phyloP scores from a whole-genome alignment of 2,797 vertebrate species.

The Silurus aristotelis region DNA sequence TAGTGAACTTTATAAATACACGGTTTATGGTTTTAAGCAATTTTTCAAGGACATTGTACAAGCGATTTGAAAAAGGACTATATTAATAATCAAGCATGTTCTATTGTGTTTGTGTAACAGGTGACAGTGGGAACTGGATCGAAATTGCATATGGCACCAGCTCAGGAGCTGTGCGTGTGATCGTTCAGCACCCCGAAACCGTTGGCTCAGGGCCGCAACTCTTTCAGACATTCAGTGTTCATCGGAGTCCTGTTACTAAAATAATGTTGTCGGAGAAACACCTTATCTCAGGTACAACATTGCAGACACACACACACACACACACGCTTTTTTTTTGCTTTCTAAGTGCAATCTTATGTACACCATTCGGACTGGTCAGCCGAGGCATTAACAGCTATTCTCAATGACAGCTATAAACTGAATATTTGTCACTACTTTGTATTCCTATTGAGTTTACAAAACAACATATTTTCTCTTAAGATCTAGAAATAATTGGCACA shows the following conservation, averaged over 20 bases:
- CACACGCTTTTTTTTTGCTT: neutral
- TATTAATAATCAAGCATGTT: neutral
- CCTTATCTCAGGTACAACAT: slow-evolving; percentile 68
- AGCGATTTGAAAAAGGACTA: neutral
- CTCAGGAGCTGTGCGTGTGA: slow-evolving; percentile 86
- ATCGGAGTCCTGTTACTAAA: slow-evolving; percentile 89
- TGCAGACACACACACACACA: neutral
- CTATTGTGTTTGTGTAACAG: slow-evolving; percentile 62
- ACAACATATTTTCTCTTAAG: neutral
- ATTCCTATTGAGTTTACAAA: neutral
- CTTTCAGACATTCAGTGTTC: slow-evolving; percentile 92
- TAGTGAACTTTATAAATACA: neutral
- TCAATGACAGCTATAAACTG: neutral
- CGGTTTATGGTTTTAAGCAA: neutral
- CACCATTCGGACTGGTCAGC: neutral
- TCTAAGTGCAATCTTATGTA: no score
- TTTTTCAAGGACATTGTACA: neutral
- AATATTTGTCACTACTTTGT: neutral
- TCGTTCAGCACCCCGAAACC: slow-evolving; percentile 91
- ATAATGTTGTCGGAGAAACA: slow-evolving; percentile 95
- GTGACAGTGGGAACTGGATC: slow-evolving; percentile 93
- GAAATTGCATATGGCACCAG: slow-evolving; percentile 93
- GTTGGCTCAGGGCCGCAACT: slow-evolving; percentile 89
- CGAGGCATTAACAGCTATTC: neutral
- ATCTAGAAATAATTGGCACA: neutral